phyloP scores from a whole-genome alignment of 2,797 vertebrate genomes.

The Mus minutoides region DNA sequence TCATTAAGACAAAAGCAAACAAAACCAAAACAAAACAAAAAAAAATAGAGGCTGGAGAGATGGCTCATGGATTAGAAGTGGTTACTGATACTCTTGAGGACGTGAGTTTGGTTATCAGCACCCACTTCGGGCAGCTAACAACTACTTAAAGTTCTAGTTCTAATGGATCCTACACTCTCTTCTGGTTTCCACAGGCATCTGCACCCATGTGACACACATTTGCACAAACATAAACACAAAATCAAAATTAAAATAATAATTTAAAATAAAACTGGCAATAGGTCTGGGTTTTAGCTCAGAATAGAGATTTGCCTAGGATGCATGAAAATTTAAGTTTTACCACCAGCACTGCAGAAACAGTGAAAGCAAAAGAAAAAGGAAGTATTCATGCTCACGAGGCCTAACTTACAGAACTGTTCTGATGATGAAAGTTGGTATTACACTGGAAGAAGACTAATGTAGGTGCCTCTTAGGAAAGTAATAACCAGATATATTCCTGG shows the following conservation, averaged over 20 bases:
- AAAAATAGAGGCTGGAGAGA: not conserved
- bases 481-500: not conserved
- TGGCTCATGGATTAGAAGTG: not conserved
- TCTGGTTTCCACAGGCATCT: not conserved
- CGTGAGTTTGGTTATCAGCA: not conserved
- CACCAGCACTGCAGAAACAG: not conserved
- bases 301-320: not conserved
- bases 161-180: not conserved
- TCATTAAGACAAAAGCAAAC: not conserved
- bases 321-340: not conserved
- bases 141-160: too few relatives aligned
- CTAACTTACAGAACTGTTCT: not conserved
- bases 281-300: not conserved
- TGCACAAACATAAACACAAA: not conserved
- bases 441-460: not conserved
- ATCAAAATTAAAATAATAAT: not conserved
- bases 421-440: not conserved
- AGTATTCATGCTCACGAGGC: fast-evolving
- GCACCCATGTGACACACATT: not conserved
- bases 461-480: not conserved
- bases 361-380: not conserved
- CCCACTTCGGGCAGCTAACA: not conserved
- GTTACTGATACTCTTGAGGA: not conserved
- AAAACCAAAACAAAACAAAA: not conserved
- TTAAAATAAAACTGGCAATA: not conserved